Evolutionary conservation across 2,888 invertebrate genomes (phyloP).

Genomic region (Quadroppia sp.): DNA sequence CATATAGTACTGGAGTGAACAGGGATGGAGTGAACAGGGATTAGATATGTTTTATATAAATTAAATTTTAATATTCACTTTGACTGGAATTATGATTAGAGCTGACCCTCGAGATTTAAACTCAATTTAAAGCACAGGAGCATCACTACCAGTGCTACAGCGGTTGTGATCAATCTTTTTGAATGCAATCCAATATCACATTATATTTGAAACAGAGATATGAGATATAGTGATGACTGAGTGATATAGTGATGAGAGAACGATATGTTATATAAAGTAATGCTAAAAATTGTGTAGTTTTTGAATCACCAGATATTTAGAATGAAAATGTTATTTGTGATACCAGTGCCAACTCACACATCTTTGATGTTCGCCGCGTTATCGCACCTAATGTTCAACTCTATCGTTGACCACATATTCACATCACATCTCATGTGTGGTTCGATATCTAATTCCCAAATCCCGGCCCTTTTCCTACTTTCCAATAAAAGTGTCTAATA

Average conservation of each 20-base stretch:
- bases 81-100: constrained; percentile 28
- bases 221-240: neutral
- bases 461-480: constrained; percentile 23
- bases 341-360: no score
- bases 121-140: neutral
- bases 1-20: neutral
- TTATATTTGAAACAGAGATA: neutral
- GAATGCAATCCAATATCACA: constrained; percentile 25
- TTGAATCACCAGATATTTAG: constrained; percentile 7
- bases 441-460: constrained; percentile 35
- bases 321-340: constrained; percentile 36
- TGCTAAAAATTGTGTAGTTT: constrained; percentile 19
- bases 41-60: neutral
- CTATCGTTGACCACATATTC: constrained; percentile 38
- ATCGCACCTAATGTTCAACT: constrained; percentile 35
- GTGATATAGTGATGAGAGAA: constrained; percentile 1
- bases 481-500: constrained; percentile 32
- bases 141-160: neutral
- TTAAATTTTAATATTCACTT: constrained; percentile 28
- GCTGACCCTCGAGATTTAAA: constrained; percentile 28
- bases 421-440: constrained; percentile 30
- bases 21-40: neutral
- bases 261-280: neutral
- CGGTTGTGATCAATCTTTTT: constrained; percentile 16
- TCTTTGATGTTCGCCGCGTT: constrained; percentile 31